Evolutionary conservation across 2,888 invertebrate species (phyloP), one percentile per base, ranked within the genome.

Genomic region (Pterobdella sp.): DNA sequence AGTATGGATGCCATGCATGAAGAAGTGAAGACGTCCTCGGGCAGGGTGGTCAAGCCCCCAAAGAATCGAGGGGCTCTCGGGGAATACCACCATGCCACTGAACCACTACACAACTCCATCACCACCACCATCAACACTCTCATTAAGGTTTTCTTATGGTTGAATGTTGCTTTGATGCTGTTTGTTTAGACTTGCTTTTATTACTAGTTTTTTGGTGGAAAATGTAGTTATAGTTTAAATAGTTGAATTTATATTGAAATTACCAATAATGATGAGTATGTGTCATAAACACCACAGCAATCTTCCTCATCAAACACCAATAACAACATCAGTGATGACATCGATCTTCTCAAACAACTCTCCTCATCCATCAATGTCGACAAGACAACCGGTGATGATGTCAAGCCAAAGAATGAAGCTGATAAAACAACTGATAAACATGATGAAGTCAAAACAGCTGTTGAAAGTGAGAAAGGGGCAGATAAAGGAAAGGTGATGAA

Each of bases 281-380:
- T n/a, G n/a, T n/a, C 10, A 22, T 3, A 4, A 4, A 4, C n/a
- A 4, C 60, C 60, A 4, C 60, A 14, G 10, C 31, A 42, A 31
- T 32, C 69, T 3, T 42, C 49, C 7, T 29, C 29, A 10, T 26
- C 26, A 31, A 37, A 37, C 3, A 49, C 22, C 32, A 49, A 34
- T n/a, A 31, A 26, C 52, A 69, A 26, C 52, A n/a, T 69, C 42
- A 52, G 37, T 18, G 69, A 69, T 31, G 69, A 69, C 69, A 69
- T 69, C 34, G 69, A 37, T 26, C 69, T 69, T 31, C 52, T 69
- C 69, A 69, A 69, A 26, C 37, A 69, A 34, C 52, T 69, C 1
- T 69, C 69, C 22, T 69, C 69, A 10, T 37, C 60, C 18, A 22
- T 56, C 60, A 56, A 56, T 26, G 60, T 56, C 60, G n/a, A 56